Conservation (phyloP, 1,140 invertebrate species). For the Venustaconcha ellipsiformis region DNA sequence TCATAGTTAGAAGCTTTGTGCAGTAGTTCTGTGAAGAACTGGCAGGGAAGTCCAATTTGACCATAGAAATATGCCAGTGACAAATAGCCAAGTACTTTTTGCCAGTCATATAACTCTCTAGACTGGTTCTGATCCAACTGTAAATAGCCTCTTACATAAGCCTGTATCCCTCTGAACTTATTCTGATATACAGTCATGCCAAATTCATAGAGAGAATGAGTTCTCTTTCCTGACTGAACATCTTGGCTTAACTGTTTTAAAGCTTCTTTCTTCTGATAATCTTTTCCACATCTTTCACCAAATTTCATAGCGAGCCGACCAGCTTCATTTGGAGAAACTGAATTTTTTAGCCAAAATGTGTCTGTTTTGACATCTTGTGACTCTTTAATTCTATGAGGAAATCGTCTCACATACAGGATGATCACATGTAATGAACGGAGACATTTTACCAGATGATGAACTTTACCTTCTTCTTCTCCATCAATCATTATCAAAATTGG, state of each 20-base stretch:
- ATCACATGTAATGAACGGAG: background rate
- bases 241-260: no score
- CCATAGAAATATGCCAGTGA: slow-evolving; percentile 46
- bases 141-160: slow-evolving; percentile 30
- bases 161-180: slow-evolving; percentile 33
- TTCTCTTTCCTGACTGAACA: no score
- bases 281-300: slow-evolving; percentile 31
- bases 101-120: slow-evolving; percentile 13
- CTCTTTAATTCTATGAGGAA: slow-evolving; percentile 11
- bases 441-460: slow-evolving; percentile 19
- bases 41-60: slow-evolving; percentile 39
- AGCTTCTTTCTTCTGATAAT: background rate
- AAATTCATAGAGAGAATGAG: slow-evolving; percentile 32
- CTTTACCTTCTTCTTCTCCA: slow-evolving; percentile 43
- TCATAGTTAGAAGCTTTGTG: slow-evolving; percentile 2
- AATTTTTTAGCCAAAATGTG: slow-evolving; percentile 21
- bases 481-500: slow-evolving; percentile 42
- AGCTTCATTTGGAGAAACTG: slow-evolving; percentile 26
- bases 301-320: background rate
- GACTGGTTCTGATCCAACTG: background rate
- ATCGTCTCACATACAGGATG: slow-evolving; percentile 32
- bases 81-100: slow-evolving; percentile 34
- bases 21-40: slow-evolving; percentile 37
- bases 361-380: background rate
- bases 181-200: slow-evolving; percentile 36